phyloP scores from a whole-genome alignment of 2,888 invertebrate genomes.

The Lottia gigantea region DNA sequence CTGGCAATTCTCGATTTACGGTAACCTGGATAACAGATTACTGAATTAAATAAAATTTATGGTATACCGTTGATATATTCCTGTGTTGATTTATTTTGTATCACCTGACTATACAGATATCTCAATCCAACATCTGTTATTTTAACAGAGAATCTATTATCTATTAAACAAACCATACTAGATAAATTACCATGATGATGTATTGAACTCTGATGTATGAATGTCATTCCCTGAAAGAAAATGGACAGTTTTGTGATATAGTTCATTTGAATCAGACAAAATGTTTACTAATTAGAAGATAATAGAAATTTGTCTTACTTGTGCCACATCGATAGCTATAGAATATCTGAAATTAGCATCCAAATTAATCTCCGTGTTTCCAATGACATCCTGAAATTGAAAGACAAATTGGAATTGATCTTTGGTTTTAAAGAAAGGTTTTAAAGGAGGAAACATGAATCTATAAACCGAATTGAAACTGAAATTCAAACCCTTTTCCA shows the following conservation, averaged over 20 bases:
- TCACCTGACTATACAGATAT: conserved; percentile 23
- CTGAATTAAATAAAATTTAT: neutral
- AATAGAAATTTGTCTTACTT: conserved; percentile 9
- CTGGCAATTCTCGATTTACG: no score
- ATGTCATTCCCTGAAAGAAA: conserved; percentile 81
- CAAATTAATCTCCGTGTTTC: conserved; percentile 14
- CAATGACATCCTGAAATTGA: conserved; percentile 14
- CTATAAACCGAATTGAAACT: no score
- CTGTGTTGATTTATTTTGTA: conserved; percentile 18
- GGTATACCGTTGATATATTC: conserved; percentile 26
- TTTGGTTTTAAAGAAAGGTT: no score
- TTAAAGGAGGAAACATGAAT: no score
- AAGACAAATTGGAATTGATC: neutral
- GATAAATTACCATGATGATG: conserved; percentile 86
- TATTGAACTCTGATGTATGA: conserved; percentile 83
- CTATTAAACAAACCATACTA: conserved; percentile 89
- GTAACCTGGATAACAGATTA: neutral
- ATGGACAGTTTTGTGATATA: no score
- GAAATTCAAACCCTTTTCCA: no score
- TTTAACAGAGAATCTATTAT: conserved; percentile 89
- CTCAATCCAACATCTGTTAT: conserved; percentile 86
- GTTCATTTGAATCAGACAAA: no score
- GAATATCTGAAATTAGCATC: conserved; percentile 16
- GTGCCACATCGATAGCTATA: conserved; percentile 8
- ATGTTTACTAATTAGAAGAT: no score